These are phyloP conservation scores for Orchesella cincta DNA, from an alignment of 1,140 invertebrate genomes.

Conservation along the genomic window DNA sequence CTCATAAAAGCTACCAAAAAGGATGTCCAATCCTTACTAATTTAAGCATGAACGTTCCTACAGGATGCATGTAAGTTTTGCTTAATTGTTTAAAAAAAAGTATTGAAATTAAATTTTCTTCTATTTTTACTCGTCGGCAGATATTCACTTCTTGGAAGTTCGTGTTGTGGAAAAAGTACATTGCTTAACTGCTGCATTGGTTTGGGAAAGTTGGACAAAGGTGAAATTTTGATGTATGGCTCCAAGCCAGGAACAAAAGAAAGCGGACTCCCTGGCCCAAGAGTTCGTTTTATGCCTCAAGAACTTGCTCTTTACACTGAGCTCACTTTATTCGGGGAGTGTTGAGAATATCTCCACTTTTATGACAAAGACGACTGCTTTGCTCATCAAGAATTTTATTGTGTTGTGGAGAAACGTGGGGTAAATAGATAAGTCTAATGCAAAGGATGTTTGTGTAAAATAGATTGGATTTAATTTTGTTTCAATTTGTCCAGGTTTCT, in stretches of 20 bases:
- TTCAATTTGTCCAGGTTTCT: too few relatives aligned
- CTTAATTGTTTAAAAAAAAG: too few relatives aligned
- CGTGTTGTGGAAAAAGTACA: slow-evolving; percentile 82
- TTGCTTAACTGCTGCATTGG: slow-evolving; percentile 84
- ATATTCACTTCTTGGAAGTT: slow-evolving; percentile 82
- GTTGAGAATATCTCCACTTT: slow-evolving; percentile 60
- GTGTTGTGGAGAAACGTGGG: too few relatives aligned
- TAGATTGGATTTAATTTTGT: too few relatives aligned
- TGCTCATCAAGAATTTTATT: too few relatives aligned
- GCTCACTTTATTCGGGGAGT: too few relatives aligned
- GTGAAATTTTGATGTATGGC: slow-evolving; percentile 81
- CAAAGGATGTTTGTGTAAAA: too few relatives aligned
- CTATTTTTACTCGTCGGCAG: slow-evolving; percentile 63
- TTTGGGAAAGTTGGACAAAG: slow-evolving; percentile 73
- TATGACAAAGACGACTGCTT: too few relatives aligned
- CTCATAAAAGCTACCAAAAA: slow-evolving; percentile 2
- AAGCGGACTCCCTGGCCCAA: slow-evolving; percentile 80
- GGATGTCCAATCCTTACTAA: neutral
- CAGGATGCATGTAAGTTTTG: slow-evolving; percentile 30
- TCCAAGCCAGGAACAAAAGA: slow-evolving; percentile 73
- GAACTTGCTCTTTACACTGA: slow-evolving; percentile 73
- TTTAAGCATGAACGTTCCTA: slow-evolving; percentile 11
- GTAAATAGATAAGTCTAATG: too few relatives aligned
- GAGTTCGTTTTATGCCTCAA: slow-evolving; percentile 69
- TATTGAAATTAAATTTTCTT: too few relatives aligned